Conservation (phyloP, 2,888 invertebrate genomes). For the Pristionchus entomophagus region DNA sequence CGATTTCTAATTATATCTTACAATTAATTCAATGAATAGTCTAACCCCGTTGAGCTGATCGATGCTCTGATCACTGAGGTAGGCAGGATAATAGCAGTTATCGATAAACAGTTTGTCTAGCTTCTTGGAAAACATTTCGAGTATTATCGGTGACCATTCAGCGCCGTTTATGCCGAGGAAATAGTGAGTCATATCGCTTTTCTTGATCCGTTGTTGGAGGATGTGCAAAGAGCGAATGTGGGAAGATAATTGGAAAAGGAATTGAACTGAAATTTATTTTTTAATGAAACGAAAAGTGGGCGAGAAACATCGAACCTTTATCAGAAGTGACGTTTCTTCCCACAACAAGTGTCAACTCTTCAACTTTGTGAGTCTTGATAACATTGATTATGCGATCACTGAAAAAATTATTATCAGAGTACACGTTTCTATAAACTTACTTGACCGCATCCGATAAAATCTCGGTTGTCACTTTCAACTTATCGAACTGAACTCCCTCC, state of each 20-base stretch:
- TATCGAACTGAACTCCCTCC: background rate
- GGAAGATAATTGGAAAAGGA: background rate
- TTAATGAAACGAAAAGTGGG: too few relatives aligned
- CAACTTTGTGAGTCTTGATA: too few relatives aligned
- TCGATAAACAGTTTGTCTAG: background rate
- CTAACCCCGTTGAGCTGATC: background rate
- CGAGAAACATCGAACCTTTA: too few relatives aligned
- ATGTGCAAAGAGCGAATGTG: background rate
- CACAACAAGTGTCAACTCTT: too few relatives aligned
- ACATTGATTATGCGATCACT: too few relatives aligned
- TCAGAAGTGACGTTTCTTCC: too few relatives aligned
- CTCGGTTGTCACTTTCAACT: background rate
- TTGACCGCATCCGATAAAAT: too few relatives aligned
- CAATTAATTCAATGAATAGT: too few relatives aligned
- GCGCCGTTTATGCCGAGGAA: background rate
- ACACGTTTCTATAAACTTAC: too few relatives aligned
- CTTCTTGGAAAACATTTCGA: background rate
- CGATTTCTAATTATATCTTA: background rate
- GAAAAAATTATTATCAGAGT: too few relatives aligned
- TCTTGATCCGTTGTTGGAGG: background rate
- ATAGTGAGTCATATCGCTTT: background rate
- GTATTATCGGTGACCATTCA: background rate
- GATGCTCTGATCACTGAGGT: background rate
- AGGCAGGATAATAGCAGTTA: background rate
- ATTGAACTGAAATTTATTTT: too few relatives aligned